These are phyloP conservation scores for Liasis olivaceus DNA, from an alignment of 2,797 vertebrate genomes.

Conservation along the genomic window DNA sequence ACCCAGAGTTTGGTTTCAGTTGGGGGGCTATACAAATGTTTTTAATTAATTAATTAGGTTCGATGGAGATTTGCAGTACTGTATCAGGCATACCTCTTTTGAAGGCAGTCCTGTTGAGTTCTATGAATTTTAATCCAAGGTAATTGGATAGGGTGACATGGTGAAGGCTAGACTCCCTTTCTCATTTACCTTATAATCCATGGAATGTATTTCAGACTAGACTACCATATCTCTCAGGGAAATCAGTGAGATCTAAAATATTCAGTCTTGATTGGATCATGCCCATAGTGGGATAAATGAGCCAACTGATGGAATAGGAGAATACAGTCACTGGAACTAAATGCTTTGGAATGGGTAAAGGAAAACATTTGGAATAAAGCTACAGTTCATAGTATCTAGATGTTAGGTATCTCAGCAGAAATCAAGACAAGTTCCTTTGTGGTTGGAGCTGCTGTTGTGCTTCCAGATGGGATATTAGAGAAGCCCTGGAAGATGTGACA, in stretches of 20 bases:
- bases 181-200: neutral
- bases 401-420: constrained; percentile 53
- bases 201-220: neutral
- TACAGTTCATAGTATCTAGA: constrained; percentile 62
- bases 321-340: constrained; percentile 49
- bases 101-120: neutral
- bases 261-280: neutral
- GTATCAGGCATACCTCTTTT: neutral
- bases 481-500: constrained; percentile 38
- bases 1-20: neutral
- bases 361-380: constrained; percentile 53
- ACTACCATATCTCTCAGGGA: neutral
- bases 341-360: constrained; percentile 56
- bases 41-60: neutral
- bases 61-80: neutral
- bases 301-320: constrained; percentile 45
- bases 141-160: neutral
- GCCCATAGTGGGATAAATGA: neutral
- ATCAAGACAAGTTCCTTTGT: constrained; percentile 57
- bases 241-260: neutral
- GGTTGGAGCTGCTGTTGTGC: constrained; percentile 34
- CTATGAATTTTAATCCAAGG: neutral
- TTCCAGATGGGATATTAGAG: constrained; percentile 33
- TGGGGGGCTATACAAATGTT: neutral
- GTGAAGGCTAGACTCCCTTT: neutral